Conservation (phyloP, 2,113 vertebrate genomes). For the Aegypius monachus region DNA sequence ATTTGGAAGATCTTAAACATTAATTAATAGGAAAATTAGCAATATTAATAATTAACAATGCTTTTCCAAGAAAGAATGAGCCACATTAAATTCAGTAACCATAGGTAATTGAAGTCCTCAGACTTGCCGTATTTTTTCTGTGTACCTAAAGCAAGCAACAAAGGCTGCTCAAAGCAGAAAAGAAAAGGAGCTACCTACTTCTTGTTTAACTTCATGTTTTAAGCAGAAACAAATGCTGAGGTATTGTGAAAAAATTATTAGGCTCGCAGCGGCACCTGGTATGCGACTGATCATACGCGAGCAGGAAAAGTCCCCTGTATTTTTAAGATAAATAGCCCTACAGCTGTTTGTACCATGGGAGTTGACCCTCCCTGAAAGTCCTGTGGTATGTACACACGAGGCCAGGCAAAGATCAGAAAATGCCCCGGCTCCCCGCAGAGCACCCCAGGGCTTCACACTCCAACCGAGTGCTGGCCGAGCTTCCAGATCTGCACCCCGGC, state of each 20-base stretch:
- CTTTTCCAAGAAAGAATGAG: not conserved
- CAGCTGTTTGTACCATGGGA: fast-evolving
- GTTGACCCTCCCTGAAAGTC: not conserved
- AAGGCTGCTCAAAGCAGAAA: not conserved
- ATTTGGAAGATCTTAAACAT: not conserved
- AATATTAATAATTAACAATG: not conserved
- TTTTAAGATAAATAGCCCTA: not conserved
- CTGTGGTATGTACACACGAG: fast-evolving
- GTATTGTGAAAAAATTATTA: not conserved
- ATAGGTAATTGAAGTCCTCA: not conserved
- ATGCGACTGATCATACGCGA: fast-evolving
- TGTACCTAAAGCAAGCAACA: not conserved
- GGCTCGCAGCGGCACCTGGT: not conserved
- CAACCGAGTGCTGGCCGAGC: fast-evolving
- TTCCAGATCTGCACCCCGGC: not conserved
- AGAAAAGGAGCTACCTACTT: not conserved
- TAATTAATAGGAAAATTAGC: not conserved
- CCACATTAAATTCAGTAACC: not conserved
- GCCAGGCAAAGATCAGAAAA: not conserved
- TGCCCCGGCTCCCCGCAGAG: too few species aligned
- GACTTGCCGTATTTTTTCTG: fast-evolving
- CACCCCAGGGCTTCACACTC: too few species aligned
- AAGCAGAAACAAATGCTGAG: not conserved
- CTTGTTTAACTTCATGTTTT: not conserved
- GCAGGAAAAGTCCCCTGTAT: not conserved